Evolutionary conservation across 2,888 invertebrate genomes (phyloP), one percentile per base, ranked within the genome.

Genomic region (Drosophila siamana): DNA sequence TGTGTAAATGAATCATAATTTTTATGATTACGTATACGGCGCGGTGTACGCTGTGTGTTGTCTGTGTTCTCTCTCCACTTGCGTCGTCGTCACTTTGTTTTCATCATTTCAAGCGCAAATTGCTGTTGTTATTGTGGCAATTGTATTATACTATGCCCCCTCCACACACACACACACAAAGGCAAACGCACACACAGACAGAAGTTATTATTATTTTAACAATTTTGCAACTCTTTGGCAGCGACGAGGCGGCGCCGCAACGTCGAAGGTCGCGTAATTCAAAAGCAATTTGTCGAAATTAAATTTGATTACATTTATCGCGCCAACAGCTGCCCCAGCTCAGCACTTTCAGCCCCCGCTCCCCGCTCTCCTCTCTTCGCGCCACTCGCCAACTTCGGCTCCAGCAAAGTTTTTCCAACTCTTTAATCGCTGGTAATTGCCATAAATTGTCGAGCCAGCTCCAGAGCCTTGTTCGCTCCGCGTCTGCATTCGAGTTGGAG

Each of bases 281-380:
- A 76, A 85, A 85, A 88, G 88, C 88, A 85, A 85, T 88, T 85
- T 85, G 85, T 86, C 68, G 87, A 85, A 85, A 85, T 85, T 85
- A 85, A 85, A 88, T 85, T 85, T 85, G 87, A 85, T 85, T 85
- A 73, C 86, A 83, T 82, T 84, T 82, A 86, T 86, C 75, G 80
- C 78, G 87, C 85, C 79, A 85, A 52, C 73, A 75, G 78, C 68
- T 48, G 69, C 55, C 56, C 60, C 52, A 47, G 15, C 48, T 48
- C 52, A 47, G 19, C 30, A 24, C n/a, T 15, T 24, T n/a, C n/a
- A 0, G 2, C 15, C 16, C 11, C 1, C n/a, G 4, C 15, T 6
- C 4, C 22, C 26, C 22, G 3, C 22, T 5, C 24, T 5, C n/a
- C 15, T 11, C 28, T 9, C 16, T 16, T 11, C 5, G 19, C 19